Evolutionary conservation across 1,140 invertebrate genomes (phyloP).

Genomic region (Drosophila persimilis): DNA sequence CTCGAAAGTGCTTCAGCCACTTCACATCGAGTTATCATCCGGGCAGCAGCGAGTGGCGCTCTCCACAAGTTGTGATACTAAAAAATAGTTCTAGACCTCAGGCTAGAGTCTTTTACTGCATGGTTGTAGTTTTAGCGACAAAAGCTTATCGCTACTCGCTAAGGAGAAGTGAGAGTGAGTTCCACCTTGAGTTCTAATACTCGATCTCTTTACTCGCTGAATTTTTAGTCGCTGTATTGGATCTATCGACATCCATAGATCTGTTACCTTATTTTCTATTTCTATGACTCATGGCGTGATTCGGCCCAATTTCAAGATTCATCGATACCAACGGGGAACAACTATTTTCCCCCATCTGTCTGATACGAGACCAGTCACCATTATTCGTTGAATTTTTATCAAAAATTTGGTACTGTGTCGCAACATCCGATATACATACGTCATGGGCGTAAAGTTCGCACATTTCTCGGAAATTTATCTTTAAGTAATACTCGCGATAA

Average conservation of each 20-base stretch:
- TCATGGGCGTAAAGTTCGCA: slow-evolving; percentile 73
- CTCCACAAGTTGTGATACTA: neutral
- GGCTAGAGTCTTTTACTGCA: too few species aligned
- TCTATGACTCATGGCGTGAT: too few species aligned
- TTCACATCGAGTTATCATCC: slow-evolving; percentile 43
- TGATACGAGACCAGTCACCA: neutral
- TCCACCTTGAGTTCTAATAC: too few species aligned
- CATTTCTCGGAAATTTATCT: slow-evolving; percentile 59
- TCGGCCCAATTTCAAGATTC: slow-evolving; percentile 6
- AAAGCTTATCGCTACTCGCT: too few species aligned
- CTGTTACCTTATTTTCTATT: too few species aligned
- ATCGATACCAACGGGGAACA: slow-evolving; percentile 12
- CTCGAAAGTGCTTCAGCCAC: slow-evolving; percentile 39
- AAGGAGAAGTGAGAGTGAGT: too few species aligned
- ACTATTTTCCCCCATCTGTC: slow-evolving; percentile 4
- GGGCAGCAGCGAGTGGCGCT: slow-evolving; percentile 19
- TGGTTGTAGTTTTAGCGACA: too few species aligned
- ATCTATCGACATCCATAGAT: too few species aligned
- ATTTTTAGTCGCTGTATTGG: too few species aligned
- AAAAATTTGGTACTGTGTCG: neutral
- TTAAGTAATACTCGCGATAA: slow-evolving; percentile 48
- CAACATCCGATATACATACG: slow-evolving; percentile 49
- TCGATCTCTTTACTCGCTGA: too few species aligned
- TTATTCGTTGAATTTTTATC: slow-evolving; percentile 29
- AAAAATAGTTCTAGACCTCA: too few species aligned